phyloP scores from a whole-genome alignment of 2,888 invertebrate genomes.

The Bruchidius siliquastri region DNA sequence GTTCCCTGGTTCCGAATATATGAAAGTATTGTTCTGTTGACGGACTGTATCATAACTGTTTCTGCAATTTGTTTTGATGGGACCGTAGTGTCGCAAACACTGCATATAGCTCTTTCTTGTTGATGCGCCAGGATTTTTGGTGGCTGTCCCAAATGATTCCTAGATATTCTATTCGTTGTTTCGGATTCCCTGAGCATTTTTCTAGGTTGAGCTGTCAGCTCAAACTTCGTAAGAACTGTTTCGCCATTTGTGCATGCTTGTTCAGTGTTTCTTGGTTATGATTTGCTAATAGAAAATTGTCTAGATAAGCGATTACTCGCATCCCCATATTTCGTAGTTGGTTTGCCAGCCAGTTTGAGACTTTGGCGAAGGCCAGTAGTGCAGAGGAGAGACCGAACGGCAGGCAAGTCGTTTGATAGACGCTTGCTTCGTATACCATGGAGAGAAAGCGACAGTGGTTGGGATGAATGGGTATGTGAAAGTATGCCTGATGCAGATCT shows the following conservation, averaged over 20 bases:
- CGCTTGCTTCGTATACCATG: constrained; percentile 8
- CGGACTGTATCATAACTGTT: constrained; percentile 11
- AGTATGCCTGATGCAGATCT: constrained; percentile 23
- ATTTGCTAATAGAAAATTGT: constrained; percentile 23
- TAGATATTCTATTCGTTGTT: constrained; percentile 13
- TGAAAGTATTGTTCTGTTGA: constrained; percentile 15
- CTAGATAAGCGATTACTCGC: constrained; percentile 19
- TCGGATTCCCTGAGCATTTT: constrained; percentile 11
- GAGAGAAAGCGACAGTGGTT: constrained; percentile 16
- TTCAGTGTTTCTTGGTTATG: constrained; percentile 1
- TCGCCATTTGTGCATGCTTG: background rate
- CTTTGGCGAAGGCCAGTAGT: constrained; percentile 22
- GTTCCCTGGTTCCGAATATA: constrained; percentile 14
- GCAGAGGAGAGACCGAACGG: constrained; percentile 30
- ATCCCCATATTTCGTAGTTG: constrained; percentile 19
- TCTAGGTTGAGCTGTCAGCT: constrained; percentile 3
- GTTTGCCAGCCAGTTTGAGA: constrained; percentile 27
- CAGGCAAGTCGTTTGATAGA: constrained; percentile 19
- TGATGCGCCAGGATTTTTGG: constrained; percentile 12
- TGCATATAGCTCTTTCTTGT: constrained; percentile 9
- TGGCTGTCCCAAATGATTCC: constrained; percentile 16
- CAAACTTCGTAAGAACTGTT: constrained; percentile 1
- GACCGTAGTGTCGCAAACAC: constrained; percentile 1
- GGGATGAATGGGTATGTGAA: constrained; percentile 16
- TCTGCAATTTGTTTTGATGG: background rate